Conservation (phyloP, 2,113 vertebrate species). For the Chaenogobius annularis region DNA sequence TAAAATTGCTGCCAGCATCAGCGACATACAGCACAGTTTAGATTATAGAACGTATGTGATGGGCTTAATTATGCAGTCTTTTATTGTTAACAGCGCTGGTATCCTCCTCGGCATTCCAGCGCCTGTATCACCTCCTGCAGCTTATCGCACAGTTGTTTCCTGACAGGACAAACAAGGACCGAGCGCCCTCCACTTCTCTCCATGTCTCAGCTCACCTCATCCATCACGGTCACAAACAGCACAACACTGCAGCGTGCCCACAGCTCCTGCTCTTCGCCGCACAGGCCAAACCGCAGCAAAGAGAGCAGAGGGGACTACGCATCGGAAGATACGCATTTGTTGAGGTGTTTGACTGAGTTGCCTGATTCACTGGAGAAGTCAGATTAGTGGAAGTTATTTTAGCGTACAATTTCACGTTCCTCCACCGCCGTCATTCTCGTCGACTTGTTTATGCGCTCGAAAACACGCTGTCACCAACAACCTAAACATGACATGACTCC, state of each 20-base stretch:
- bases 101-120: neutral
- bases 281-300: neutral
- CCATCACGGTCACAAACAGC: slow-evolving; percentile 54
- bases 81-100: neutral
- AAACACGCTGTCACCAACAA: slow-evolving; percentile 22
- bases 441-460: slow-evolving; percentile 18
- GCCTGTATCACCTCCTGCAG: slow-evolving; percentile 14
- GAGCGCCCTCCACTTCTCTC: slow-evolving; percentile 34
- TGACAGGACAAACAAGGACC: slow-evolving; percentile 37
- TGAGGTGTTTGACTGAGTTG: slow-evolving; percentile 11
- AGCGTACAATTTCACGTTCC: slow-evolving; percentile 23
- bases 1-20: too few relatives aligned
- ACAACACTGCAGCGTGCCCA: slow-evolving; percentile 35
- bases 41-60: too few relatives aligned
- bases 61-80: too few relatives aligned
- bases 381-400: slow-evolving; percentile 13
- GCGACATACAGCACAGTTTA: too few relatives aligned
- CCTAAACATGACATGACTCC: slow-evolving; percentile 13
- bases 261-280: neutral
- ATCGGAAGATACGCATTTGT: slow-evolving; percentile 13
- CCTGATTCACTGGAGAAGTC: neutral
- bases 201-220: slow-evolving; percentile 43
- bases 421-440: neutral
- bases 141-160: slow-evolving; percentile 30
- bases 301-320: too few relatives aligned